These are phyloP conservation scores for Pygoscelis adeliae DNA, from an alignment of 2,113 vertebrate species.

Conservation along the genomic window DNA sequence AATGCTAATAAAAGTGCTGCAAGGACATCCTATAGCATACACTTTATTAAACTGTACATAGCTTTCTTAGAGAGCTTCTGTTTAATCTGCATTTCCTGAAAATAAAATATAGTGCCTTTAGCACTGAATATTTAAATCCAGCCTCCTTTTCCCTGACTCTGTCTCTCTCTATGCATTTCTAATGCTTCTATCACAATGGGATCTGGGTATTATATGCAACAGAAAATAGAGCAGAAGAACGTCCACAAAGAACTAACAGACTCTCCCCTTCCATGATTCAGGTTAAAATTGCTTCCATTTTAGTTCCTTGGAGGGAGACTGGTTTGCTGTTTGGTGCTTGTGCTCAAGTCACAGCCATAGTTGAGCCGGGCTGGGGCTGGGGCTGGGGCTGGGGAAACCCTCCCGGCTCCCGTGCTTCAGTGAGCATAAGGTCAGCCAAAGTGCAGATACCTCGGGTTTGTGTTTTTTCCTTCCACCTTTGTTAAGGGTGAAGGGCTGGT, in stretches of 20 bases:
- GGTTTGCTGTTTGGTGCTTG: neutral
- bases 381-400: neutral
- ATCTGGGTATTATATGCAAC: constrained; percentile 28
- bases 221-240: constrained; percentile 57
- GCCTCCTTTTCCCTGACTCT: neutral
- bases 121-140: constrained; percentile 61
- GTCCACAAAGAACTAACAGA: neutral
- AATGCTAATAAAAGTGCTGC: constrained; percentile 30
- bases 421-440: neutral
- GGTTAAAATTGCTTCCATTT: neutral
- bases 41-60: constrained; percentile 16
- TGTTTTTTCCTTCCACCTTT: neutral
- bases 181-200: constrained; percentile 41
- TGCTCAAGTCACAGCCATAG: neutral
- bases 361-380: neutral
- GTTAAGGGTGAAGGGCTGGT: neutral
- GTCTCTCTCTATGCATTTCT: constrained; percentile 54
- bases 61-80: constrained; percentile 41
- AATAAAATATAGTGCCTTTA: constrained; percentile 51
- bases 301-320: neutral
- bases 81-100: constrained; percentile 32
- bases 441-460: neutral
- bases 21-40: neutral
- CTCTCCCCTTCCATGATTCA: neutral
- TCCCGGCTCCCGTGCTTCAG: fast-evolving